Evolutionary conservation across 1,140 invertebrate species (phyloP).

Genomic region (Diabrotica undecimpunctata): DNA sequence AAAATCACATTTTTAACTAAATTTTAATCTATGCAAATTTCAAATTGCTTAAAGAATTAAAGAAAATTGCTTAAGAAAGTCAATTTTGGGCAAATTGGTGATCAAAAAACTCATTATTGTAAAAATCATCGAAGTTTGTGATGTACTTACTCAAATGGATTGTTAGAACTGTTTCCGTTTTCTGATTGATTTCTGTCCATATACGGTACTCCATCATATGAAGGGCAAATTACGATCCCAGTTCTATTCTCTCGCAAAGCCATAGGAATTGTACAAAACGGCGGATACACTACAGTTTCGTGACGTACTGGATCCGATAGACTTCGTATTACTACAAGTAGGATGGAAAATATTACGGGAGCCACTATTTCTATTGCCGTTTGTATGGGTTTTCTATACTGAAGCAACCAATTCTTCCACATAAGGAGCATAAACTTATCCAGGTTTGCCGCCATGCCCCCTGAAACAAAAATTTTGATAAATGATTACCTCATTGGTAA

Average conservation of each 20-base stretch:
- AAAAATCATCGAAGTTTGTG: too few relatives aligned
- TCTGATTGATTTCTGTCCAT: not conserved
- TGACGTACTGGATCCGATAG: conserved; percentile 48
- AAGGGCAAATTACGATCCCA: not conserved
- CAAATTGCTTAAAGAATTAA: too few relatives aligned
- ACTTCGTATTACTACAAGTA: conserved; percentile 63
- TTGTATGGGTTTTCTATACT: conserved; percentile 69
- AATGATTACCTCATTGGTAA: too few relatives aligned
- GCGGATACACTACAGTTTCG: conserved; percentile 39
- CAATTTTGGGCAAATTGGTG: too few relatives aligned
- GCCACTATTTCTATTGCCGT: conserved; percentile 66
- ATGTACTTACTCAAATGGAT: not conserved
- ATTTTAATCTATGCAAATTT: too few relatives aligned
- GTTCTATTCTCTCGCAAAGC: not conserved
- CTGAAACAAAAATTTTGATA: conserved; percentile 17
- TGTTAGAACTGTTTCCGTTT: not conserved
- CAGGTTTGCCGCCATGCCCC: conserved; percentile 43
- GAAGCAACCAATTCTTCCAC: conserved; percentile 83
- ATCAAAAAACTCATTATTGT: too few relatives aligned
- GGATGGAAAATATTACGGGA: conserved; percentile 65
- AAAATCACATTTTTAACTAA: too few relatives aligned
- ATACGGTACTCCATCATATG: not conserved
- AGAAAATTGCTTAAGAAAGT: too few relatives aligned
- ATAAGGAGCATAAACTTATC: conserved; percentile 66
- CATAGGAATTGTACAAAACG: conserved; percentile 31